phyloP scores from a whole-genome alignment of 2,888 invertebrate genomes.

The Physocephala rufipes region DNA sequence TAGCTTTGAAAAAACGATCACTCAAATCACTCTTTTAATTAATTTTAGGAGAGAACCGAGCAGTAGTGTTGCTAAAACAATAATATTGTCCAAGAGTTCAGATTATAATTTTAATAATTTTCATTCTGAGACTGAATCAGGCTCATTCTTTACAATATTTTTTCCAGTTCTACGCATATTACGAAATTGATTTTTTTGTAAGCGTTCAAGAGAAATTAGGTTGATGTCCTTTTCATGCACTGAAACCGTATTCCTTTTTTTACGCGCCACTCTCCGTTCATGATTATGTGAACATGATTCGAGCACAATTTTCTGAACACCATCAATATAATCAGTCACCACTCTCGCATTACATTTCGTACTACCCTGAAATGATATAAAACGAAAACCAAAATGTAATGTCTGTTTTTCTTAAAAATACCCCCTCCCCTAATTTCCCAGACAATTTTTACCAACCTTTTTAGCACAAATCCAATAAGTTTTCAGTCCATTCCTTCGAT shows the following conservation, averaged over 20 bases:
- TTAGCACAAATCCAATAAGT: slow-evolving; percentile 66
- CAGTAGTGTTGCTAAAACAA: no score
- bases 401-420: slow-evolving; percentile 4
- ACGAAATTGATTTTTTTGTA: slow-evolving; percentile 15
- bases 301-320: slow-evolving; percentile 62
- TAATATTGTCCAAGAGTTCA: no score
- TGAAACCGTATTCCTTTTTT: slow-evolving; percentile 49
- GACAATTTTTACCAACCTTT: no score
- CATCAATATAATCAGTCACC: slow-evolving; percentile 63
- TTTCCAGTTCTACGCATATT: not conserved
- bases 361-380: slow-evolving; percentile 57
- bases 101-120: not conserved
- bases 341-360: slow-evolving; percentile 65
- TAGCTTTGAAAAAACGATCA: no score
- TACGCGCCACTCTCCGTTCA: slow-evolving; percentile 54
- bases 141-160: slow-evolving; percentile 9
- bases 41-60: no score
- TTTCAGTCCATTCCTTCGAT: slow-evolving; percentile 62
- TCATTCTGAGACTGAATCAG: not conserved
- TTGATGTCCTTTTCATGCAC: slow-evolving; percentile 3
- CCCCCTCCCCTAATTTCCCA: no score
- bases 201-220: no score
- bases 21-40: no score
- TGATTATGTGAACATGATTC: slow-evolving; percentile 63
- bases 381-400: not conserved